Conservation (phyloP, 2,113 vertebrate genomes). For the Macrotis lagotis region DNA sequence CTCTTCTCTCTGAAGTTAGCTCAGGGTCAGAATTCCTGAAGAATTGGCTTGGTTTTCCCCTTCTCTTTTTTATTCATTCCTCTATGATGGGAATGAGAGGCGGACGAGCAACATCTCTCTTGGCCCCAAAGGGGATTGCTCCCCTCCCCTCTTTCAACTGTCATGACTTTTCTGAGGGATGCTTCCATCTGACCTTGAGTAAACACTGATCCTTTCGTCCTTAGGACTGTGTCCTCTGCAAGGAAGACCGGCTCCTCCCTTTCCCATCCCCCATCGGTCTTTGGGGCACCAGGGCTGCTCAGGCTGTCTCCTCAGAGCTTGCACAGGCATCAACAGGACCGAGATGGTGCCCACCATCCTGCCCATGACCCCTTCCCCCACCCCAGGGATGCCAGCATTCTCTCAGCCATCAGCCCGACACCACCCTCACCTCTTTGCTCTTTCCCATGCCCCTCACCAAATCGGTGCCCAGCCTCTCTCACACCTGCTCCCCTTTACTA, state of each 20-base stretch:
- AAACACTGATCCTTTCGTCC: too few species aligned
- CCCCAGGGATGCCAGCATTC: background rate
- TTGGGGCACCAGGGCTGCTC: too few species aligned
- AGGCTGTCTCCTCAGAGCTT: too few species aligned
- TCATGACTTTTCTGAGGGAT: background rate
- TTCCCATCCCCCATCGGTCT: background rate
- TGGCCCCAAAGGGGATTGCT: background rate
- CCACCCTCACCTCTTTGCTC: background rate
- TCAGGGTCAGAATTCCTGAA: background rate
- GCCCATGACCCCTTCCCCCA: too few species aligned
- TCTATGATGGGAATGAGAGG: background rate
- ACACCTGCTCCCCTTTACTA: background rate
- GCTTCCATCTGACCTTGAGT: too few species aligned
- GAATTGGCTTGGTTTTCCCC: too few species aligned
- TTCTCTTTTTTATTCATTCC: too few species aligned
- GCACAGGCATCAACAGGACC: too few species aligned
- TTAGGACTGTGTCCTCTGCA: too few species aligned
- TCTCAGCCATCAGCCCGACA: background rate
- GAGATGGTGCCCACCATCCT: background rate
- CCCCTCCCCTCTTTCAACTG: background rate
- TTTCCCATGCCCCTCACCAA: background rate
- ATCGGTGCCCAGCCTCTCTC: background rate
- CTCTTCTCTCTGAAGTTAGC: background rate
- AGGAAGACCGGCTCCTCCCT: too few species aligned
- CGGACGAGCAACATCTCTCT: background rate